Evolutionary conservation across 2,113 vertebrate species (phyloP), one percentile per base, ranked within the genome.

Genomic region (Gila orcuttii): DNA sequence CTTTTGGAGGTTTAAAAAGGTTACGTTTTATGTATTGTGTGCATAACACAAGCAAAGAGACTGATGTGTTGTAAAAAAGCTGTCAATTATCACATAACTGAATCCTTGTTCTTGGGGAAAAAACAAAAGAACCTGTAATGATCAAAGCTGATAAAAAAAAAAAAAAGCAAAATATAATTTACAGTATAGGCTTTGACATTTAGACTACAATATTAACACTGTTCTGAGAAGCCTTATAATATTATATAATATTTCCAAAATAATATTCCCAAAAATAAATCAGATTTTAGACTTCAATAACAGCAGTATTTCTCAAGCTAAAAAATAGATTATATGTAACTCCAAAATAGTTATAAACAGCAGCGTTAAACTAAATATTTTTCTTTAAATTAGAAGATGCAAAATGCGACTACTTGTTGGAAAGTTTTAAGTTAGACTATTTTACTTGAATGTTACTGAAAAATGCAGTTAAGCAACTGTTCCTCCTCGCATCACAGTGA

Each of bases 1-100:
- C 81, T 90, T 85, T 92, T 86, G 89, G 88, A 88, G 89, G 87
- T 90, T 88, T 89, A 36, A 69, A 82, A 82, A 69, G 25, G 80
- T 82, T 82, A 69, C 47, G 50, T 19, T 68, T 66, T 82, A 45
- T 81, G 77, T 39, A 60, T 23, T 42, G 9, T 42, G 60, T 45
- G 60, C 7, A 81, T 19, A 47, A 64, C 59, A 28, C 59, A 47
- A 86, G 42, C 73, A 28, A 74, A 74, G 39, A 45, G 42, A 8
- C 11, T 47, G 42, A 47, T 47, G 23, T 74, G 71, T 74, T 83
- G 86, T 80, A 86, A 86, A 86, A 85, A 82, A 86, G 17, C 78
- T 79, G 77, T 79, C 55, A 64, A 3, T 80, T 80, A 80, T 62
- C 36, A 80, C 15, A 17, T 21, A 42, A 12, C 36, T 79, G 36